Conservation (phyloP, 2,888 invertebrate species). For the Gibbula magus region DNA sequence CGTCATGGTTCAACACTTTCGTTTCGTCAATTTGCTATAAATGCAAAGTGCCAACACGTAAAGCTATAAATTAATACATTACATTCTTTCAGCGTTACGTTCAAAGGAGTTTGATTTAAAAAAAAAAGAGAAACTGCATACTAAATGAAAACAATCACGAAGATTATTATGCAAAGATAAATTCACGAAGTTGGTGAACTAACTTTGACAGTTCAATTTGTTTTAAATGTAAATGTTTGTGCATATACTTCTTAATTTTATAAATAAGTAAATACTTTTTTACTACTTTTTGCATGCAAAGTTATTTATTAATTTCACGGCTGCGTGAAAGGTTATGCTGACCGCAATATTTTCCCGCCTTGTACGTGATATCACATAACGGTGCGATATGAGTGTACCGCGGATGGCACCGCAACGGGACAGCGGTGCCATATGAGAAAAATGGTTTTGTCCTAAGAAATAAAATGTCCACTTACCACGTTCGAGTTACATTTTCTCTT, state of each 20-base stretch:
- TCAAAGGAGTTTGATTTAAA: too few relatives aligned
- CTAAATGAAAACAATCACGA: too few relatives aligned
- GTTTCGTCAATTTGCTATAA: too few relatives aligned
- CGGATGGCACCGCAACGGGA: background rate
- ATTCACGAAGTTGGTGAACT: too few relatives aligned
- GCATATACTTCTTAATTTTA: background rate
- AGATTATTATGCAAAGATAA: too few relatives aligned
- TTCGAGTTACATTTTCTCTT: slow-evolving; percentile 34
- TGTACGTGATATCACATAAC: slow-evolving; percentile 10
- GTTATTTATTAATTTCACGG: background rate
- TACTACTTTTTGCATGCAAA: background rate
- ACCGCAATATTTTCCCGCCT: slow-evolving; percentile 19
- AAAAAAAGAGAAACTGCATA: too few relatives aligned
- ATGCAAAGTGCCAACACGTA: too few relatives aligned
- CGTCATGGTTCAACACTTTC: too few relatives aligned
- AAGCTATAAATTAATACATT: too few relatives aligned
- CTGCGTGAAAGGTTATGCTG: background rate
- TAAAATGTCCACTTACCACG: slow-evolving; percentile 30
- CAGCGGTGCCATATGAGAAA: background rate
- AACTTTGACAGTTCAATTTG: background rate
- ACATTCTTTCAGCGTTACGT: too few relatives aligned
- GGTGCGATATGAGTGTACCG: slow-evolving; percentile 6
- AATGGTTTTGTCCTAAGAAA: background rate
- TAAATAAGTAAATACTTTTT: background rate
- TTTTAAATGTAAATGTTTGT: background rate